Evolutionary conservation across 1,140 invertebrate species (phyloP), one percentile per base, ranked within the genome.

Genomic region (Apis florea): DNA sequence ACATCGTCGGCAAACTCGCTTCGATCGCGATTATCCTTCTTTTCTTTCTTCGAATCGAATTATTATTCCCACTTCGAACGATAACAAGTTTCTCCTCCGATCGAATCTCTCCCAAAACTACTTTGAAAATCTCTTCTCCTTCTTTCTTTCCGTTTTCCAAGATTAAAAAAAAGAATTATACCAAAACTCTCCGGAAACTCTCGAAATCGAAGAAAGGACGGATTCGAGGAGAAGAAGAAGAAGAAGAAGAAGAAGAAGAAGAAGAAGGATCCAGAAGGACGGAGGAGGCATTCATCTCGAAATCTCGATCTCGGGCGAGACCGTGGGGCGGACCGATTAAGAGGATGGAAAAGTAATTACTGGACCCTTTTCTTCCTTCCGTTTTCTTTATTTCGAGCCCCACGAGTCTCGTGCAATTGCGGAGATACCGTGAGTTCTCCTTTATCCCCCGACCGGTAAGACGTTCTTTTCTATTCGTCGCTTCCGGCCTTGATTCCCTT

Each of bases 281-380:
- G 5, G 26, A 2, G 26, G 31, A 6, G 31, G 31, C 31, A 40
- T 40, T 40, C 31, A 40, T 40, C 31, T 40, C 31, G 31, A 40
- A 40, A 40, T 40, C 31, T 53, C 31, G 31, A 13, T 56, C 56
- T 5, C 58, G 8, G 58, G 4, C 12, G 21, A n/a, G n/a, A n/a
- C 56, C n/a, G n/a, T n/a, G 56, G 11, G 21, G 1, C n/a, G 56
- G 11, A 59, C n/a, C 3, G 58, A 59, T 59, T 59, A 59, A 59
- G 58, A 59, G 21, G 58, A n/a, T n/a, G 58, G n/a, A 59, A 59
- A 59, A 59, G 58, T 59, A 59, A 59, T 59, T 59, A 59, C 58
- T 17, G 6, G 54, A 56, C 15, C 54, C 54, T 56, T 56, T 11
- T 4, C n/a, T 12, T 26, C 11, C 24, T 10, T 63, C 24, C 59